These are phyloP conservation scores for Xylota segnis DNA, from an alignment of 2,888 invertebrate genomes.

Conservation along the genomic window DNA sequence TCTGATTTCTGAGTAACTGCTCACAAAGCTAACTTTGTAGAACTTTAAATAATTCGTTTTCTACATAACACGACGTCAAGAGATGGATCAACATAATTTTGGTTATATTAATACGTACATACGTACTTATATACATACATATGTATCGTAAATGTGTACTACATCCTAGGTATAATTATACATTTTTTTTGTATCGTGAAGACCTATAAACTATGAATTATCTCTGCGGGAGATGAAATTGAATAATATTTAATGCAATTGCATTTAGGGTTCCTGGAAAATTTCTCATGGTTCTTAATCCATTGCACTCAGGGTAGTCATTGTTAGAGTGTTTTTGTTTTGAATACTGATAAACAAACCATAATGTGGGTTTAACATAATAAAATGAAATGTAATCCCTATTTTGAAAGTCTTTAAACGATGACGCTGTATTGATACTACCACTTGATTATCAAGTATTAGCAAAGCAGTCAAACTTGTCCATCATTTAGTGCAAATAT, in stretches of 20 bases:
- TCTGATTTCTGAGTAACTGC: conserved; percentile 4
- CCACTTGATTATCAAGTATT: background rate
- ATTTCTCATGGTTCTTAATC: conserved; percentile 60
- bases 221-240: conserved; percentile 75
- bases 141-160: background rate
- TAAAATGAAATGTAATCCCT: conserved; percentile 7
- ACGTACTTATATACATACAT: background rate
- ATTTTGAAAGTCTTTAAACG: background rate
- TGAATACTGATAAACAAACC: background rate
- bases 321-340: background rate
- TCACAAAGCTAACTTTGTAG: background rate
- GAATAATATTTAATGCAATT: conserved; percentile 49
- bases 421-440: background rate
- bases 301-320: conserved; percentile 33
- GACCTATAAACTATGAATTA: conserved; percentile 78
- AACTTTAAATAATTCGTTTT: background rate
- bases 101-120: background rate
- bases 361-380: background rate
- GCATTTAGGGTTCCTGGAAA: conserved; percentile 40
- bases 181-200: conserved; percentile 71
- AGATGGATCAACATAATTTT: background rate
- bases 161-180: conserved; percentile 32
- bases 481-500: too few species aligned
- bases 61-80: background rate
- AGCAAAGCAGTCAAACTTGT: too few species aligned